Base-by-base conservation (phyloP, 1,140 invertebrate genomes). In the Drosophila micromelanica region DNA sequence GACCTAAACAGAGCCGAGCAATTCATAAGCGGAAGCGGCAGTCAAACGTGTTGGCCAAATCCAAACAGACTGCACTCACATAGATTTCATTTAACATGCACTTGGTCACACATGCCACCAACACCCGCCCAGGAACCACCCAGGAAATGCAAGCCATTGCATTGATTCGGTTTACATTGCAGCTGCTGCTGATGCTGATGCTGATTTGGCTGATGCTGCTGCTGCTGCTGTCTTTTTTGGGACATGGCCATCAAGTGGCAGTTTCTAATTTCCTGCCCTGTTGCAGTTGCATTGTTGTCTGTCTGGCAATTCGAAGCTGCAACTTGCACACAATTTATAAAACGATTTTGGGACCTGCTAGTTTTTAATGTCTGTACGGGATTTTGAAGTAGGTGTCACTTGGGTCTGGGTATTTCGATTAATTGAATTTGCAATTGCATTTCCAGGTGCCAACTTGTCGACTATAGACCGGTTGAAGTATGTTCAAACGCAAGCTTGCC, bases 201-300 rank as follows among this genome's bases (percentile, higher is more conserved):
- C 30, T n/a, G 32, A 9, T 35, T 9, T 9, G 9, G 17, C 20
- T 40, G 23, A 11, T 12, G n/a, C 17, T 12, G n/a, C 11, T 30
- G 12, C 42, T 42, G 13, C 5, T 55, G 49, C 12, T 17, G 12
- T 56, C 43, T 72, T 72, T 52, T 72, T 67, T 52, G 13, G 37
- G 20, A 6, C 51, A 42, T 45, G 51, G 51, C 32, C 80, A 69
- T 69, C 78, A 62, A 76, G 65, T 78, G 78, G 75, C 84, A 84
- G 76, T 89, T 89, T 87, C 82, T 87, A 87, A 87, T 87, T 87
- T 87, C 82, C 82, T 78, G 75, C 46, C 71, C 69, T 74, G 57
- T 43, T 64, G 68, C 49, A 49, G 45, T 23, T 40, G 45, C 46
- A 62, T 46, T 70, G 67, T 74, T 81, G 49, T n/a, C n/a, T 48